Evolutionary conservation across 2,113 vertebrate species (phyloP), one percentile per base, ranked within the genome.

Genomic region (Platichthys flesus): DNA sequence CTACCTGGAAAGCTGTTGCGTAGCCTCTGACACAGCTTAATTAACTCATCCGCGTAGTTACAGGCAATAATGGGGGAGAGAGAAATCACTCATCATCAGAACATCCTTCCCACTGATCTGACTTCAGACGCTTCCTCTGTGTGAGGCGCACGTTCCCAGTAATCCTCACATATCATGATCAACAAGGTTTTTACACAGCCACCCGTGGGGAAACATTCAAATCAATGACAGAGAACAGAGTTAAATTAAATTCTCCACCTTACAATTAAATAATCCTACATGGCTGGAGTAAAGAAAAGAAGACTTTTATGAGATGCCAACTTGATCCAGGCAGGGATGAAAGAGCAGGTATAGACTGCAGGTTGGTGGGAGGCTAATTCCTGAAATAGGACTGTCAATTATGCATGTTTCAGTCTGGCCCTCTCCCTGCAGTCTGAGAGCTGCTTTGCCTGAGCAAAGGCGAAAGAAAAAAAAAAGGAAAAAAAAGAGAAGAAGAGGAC

Each of bases 341-440:
- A 79, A 81, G 79, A 85, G 81, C 81, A 75, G 84, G 85, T 83
- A 79, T 51, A 16, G 85, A 64, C 78, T 79, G 81, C 78, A 69
- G 81, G 82, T 90, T 77, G 85, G 86, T 80, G 78, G 79, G 68
- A 78, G 82, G 83, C 81, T 92, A 92, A 90, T 92, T 92, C 90
- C 89, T 90, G 86, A 92, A 91, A 92, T 90, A 88, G 91, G 85
- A 75, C 86, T 85, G 89, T 91, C 89, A 90, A 87, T 93, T 91
- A 91, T 93, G 89, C 84, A 90, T 93, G 91, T 91, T 76, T 85
- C 80, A 56, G 85, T 76, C 80, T 79, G 77, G 79, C 83, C 82
- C 67, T 76, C 70, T 86, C 82, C 81, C 63, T 81, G 84, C 90
- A 84, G 81, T 71, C 67, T 56, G 69, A 76, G 61, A 72, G 76